Conservation (phyloP, 30 jellyfish, hydroid and myxozoan genomes). For the Cassiopea xamachana region DNA sequence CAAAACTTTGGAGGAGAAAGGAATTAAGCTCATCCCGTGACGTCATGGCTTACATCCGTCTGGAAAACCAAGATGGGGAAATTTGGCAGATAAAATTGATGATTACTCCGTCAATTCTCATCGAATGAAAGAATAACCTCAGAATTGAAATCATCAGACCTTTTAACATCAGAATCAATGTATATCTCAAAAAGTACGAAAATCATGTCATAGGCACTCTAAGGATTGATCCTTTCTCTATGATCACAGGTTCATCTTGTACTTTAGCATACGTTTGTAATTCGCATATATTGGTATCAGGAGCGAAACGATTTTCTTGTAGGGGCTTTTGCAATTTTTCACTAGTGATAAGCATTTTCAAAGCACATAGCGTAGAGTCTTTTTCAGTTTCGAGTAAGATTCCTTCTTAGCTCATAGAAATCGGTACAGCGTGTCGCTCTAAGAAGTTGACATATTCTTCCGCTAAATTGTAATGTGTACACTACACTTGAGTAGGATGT, state of each 20-base stretch:
- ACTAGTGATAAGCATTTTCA: background rate
- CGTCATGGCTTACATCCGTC: too few relatives aligned
- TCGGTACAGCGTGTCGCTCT: background rate
- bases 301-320: background rate
- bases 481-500: constrained; percentile 12
- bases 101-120: too few relatives aligned
- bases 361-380: background rate
- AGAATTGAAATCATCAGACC: too few relatives aligned
- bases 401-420: background rate
- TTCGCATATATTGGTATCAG: background rate
- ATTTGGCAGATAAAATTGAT: too few relatives aligned
- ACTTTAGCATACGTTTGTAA: background rate
- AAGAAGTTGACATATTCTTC: constrained; percentile 4
- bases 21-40: too few relatives aligned
- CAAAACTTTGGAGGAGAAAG: too few relatives aligned
- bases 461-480: background rate
- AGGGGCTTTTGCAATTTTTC: background rate
- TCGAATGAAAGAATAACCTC: too few relatives aligned
- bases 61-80: too few relatives aligned
- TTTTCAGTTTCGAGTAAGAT: background rate
- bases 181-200: too few relatives aligned
- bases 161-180: too few relatives aligned
- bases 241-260: background rate
- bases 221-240: background rate
- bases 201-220: too few relatives aligned